Percentiles rank a stretch among this genome's conserved stretches.
Evolutionary conservation across 2,888 invertebrate genomes (phyloP).

Genomic region (Neoscelio sp.): DNA sequence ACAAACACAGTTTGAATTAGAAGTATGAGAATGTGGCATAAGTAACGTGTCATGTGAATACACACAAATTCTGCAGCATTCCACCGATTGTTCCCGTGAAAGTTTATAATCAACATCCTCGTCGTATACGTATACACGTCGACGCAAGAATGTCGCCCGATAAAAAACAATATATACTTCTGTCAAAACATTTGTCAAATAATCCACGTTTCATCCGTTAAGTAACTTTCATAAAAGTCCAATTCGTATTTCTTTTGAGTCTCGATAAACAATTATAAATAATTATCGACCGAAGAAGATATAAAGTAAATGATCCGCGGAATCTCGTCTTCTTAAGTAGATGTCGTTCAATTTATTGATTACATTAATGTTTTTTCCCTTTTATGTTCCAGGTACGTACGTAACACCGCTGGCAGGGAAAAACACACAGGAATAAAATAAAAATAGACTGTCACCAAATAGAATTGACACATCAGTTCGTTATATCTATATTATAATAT

Average conservation of each 20-base stretch:
- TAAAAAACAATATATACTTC: too few relatives aligned
- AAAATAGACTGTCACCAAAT: background rate
- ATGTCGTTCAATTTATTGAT: background rate
- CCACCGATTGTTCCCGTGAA: too few relatives aligned
- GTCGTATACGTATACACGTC: too few relatives aligned
- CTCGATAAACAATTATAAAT: too few relatives aligned
- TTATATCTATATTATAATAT: conserved; percentile 37
- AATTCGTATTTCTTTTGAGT: too few relatives aligned
- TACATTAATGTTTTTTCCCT: background rate
- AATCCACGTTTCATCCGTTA: too few relatives aligned
- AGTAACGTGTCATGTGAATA: background rate
- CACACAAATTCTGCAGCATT: too few relatives aligned
- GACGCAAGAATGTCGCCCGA: background rate
- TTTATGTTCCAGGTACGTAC: conserved; percentile 46
- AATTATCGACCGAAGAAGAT: background rate
- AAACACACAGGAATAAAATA: background rate
- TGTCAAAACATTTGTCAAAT: too few relatives aligned
- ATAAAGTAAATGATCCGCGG: too few relatives aligned
- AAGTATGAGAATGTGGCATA: conserved; percentile 5
- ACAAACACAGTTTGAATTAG: conserved; percentile 30
- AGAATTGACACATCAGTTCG: conserved; percentile 34
- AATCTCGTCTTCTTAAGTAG: background rate
- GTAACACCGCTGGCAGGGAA: background rate
- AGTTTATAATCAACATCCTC: too few relatives aligned
- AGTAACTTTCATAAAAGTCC: too few relatives aligned